phyloP scores from a whole-genome alignment of 2,113 vertebrate species.

The Tupaia chinensis region DNA sequence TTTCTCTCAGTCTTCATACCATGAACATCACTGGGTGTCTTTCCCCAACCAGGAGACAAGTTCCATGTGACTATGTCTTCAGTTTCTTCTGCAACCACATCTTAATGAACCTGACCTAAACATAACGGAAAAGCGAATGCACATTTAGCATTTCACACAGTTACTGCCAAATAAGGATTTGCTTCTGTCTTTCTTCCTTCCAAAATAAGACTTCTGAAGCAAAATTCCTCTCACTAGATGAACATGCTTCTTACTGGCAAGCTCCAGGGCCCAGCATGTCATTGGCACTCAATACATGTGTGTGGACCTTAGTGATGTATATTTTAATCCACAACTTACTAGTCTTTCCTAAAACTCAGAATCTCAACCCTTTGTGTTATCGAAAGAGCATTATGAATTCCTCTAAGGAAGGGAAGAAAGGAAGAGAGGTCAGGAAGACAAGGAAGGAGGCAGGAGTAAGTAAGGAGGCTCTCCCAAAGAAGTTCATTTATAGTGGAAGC shows the following conservation, averaged over 20 bases:
- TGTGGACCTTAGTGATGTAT: background rate
- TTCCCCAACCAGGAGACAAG: background rate
- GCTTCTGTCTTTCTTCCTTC: background rate
- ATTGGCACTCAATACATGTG: background rate
- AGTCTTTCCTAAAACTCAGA: background rate
- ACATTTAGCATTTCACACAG: background rate
- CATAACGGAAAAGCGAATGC: background rate
- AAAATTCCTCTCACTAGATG: background rate
- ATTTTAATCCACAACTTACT: background rate
- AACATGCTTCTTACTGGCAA: background rate
- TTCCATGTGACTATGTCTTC: rapidly evolving
- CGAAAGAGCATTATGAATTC: background rate
- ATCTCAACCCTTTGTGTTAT: background rate
- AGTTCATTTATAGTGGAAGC: background rate
- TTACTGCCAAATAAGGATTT: background rate
- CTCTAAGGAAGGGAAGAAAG: background rate
- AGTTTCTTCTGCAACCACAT: background rate
- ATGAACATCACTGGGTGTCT: background rate
- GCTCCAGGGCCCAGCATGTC: background rate
- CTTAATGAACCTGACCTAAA: background rate
- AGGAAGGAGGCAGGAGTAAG: background rate
- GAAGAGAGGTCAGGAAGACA: background rate
- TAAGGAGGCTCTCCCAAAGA: background rate
- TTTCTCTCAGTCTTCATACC: rapidly evolving
- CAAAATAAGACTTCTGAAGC: background rate